Evolutionary conservation across 2,888 invertebrate species (phyloP).

Genomic region (Mimas tiliae): DNA sequence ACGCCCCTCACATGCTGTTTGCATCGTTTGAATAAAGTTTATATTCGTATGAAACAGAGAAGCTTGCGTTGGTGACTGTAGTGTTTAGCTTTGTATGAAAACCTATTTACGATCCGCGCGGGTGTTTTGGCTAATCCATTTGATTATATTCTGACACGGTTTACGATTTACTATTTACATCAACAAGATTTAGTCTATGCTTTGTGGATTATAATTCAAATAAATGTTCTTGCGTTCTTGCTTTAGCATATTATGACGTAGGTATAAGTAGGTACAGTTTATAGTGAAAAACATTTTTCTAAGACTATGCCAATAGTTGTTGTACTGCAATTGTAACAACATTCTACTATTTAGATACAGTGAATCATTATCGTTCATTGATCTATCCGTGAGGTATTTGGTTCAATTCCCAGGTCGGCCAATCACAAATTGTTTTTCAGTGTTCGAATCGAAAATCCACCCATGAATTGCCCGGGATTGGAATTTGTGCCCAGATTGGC

Average conservation of each 20-base stretch:
- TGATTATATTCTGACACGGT: slow-evolving; percentile 52
- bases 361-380: no score
- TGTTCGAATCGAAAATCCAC: no score
- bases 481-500: no score
- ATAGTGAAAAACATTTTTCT: no score
- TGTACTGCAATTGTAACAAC: neutral
- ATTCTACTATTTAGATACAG: neutral
- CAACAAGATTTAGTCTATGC: slow-evolving; percentile 9
- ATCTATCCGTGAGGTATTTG: no score
- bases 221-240: neutral
- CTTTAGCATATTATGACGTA: neutral
- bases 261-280: neutral
- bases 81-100: slow-evolving; percentile 30
- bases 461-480: no score
- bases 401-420: no score
- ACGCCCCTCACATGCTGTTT: slow-evolving; percentile 29
- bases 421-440: no score
- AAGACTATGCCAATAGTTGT: no score
- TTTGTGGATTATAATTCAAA: slow-evolving; percentile 2
- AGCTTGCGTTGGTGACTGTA: neutral
- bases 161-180: slow-evolving; percentile 22
- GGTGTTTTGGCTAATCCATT: slow-evolving; percentile 48
- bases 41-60: slow-evolving; percentile 1
- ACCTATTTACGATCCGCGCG: slow-evolving; percentile 37
- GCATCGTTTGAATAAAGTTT: slow-evolving; percentile 8